phyloP scores from a whole-genome alignment of 1,140 invertebrate genomes.

The Archivesica marissinica region DNA sequence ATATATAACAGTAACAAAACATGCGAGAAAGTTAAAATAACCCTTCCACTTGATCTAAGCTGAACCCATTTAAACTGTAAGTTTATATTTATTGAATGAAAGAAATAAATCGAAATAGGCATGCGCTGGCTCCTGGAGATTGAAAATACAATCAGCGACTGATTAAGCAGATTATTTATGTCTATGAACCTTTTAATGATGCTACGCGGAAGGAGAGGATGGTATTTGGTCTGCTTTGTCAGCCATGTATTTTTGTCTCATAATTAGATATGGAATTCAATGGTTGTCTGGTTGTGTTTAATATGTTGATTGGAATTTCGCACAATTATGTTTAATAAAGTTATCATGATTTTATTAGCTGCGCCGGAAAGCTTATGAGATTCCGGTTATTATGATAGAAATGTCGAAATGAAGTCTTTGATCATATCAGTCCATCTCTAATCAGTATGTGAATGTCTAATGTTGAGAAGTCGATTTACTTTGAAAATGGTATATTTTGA shows the following conservation, averaged over 20 bases:
- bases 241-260: slow-evolving; percentile 21
- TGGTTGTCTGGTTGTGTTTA: neutral
- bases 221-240: neutral
- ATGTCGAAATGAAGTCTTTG: too few species aligned
- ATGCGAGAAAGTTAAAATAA: slow-evolving; percentile 23
- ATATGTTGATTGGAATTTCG: neutral
- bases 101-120: slow-evolving; percentile 37
- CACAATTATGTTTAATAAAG: too few species aligned
- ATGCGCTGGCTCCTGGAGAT: slow-evolving; percentile 12
- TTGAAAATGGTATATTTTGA: too few species aligned
- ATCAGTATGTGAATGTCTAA: too few species aligned
- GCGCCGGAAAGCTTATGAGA: too few species aligned
- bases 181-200: slow-evolving; percentile 44
- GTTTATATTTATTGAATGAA: slow-evolving; percentile 28
- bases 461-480: too few species aligned
- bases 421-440: too few species aligned
- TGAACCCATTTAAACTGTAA: slow-evolving; percentile 43
- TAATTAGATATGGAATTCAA: neutral
- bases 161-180: slow-evolving; percentile 26
- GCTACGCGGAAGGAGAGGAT: neutral
- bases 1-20: slow-evolving; percentile 36
- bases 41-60: neutral
- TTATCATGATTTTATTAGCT: too few species aligned
- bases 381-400: too few species aligned
- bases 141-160: slow-evolving; percentile 15